Evolutionary conservation across 2,797 vertebrate genomes (phyloP).

Genomic region (Pangasius macronema): DNA sequence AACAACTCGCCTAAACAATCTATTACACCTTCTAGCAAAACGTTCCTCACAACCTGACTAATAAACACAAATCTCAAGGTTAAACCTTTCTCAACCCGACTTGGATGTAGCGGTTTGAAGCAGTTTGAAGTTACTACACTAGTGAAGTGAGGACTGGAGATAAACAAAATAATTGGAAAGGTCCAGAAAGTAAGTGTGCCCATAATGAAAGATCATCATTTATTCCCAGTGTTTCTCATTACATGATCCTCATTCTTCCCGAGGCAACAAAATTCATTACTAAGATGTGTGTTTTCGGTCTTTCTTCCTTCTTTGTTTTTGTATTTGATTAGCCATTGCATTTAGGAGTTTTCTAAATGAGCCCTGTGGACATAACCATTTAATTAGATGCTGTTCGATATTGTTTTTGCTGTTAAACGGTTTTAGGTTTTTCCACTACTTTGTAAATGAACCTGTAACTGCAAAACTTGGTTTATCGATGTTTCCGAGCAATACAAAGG

Average conservation of each 20-base stretch:
- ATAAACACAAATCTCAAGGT: neutral
- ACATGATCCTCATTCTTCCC: slow-evolving; percentile 56
- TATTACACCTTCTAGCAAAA: neutral
- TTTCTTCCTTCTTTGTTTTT: neutral
- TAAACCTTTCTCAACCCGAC: neutral
- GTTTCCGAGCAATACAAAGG: neutral
- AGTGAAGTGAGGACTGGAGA: neutral
- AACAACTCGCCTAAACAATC: neutral
- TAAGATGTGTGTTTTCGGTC: slow-evolving; percentile 43
- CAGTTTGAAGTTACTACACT: neutral
- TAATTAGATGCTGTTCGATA: slow-evolving; percentile 60
- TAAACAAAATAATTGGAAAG: slow-evolving; percentile 21
- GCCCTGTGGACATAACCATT: slow-evolving; percentile 61
- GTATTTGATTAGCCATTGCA: slow-evolving; percentile 50
- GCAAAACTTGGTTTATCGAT: slow-evolving; percentile 18
- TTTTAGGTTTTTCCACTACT: slow-evolving; percentile 11
- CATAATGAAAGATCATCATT: slow-evolving; percentile 58
- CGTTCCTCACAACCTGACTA: neutral
- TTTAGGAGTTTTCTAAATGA: slow-evolving; percentile 51
- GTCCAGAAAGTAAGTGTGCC: slow-evolving; percentile 17
- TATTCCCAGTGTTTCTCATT: slow-evolving; percentile 72
- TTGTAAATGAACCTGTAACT: slow-evolving; percentile 19
- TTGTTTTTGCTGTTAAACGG: slow-evolving; percentile 55
- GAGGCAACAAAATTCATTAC: slow-evolving; percentile 66
- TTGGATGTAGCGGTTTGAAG: neutral